Evolutionary conservation across 2,888 invertebrate genomes (phyloP).

Genomic region (Lasioglossum oenotherae): DNA sequence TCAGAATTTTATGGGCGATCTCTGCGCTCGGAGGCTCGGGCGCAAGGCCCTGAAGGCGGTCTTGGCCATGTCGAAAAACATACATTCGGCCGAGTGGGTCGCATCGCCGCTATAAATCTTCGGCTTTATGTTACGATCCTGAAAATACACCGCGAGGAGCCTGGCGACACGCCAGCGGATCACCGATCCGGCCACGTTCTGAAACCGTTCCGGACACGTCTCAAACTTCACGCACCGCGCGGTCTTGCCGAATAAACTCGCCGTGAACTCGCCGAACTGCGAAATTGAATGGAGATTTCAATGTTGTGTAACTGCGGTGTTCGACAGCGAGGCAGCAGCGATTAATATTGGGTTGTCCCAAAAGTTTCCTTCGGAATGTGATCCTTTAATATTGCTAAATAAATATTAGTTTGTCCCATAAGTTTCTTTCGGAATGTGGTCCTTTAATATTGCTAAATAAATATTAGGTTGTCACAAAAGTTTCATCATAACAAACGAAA

Average conservation of each 20-base stretch:
- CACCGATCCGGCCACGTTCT: conserved; percentile 12
- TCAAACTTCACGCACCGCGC: conserved; percentile 1
- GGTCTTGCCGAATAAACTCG: neutral
- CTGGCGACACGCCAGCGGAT: conserved; percentile 70
- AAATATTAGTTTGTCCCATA: too few species aligned
- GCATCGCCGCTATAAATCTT: conserved; percentile 74
- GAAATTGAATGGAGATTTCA: neutral
- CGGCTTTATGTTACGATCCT: conserved; percentile 75
- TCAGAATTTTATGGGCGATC: conserved; percentile 71
- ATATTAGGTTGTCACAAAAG: too few species aligned
- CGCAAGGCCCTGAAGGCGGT: conserved; percentile 55
- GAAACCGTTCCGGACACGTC: conserved; percentile 4
- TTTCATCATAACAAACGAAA: too few species aligned
- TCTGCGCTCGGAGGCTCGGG: conserved; percentile 43
- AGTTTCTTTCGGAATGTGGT: too few species aligned
- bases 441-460: too few species aligned
- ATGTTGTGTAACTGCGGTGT: too few species aligned
- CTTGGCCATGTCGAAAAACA: conserved; percentile 68
- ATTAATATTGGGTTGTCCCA: too few species aligned
- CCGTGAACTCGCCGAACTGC: neutral
- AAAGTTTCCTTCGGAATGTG: too few species aligned
- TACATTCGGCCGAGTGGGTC: conserved; percentile 64
- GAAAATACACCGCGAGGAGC: conserved; percentile 73
- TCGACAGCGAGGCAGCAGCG: too few species aligned
- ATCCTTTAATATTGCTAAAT: too few species aligned